Conservation (phyloP, 2,797 vertebrate species). For the Muscicapa striata region DNA sequence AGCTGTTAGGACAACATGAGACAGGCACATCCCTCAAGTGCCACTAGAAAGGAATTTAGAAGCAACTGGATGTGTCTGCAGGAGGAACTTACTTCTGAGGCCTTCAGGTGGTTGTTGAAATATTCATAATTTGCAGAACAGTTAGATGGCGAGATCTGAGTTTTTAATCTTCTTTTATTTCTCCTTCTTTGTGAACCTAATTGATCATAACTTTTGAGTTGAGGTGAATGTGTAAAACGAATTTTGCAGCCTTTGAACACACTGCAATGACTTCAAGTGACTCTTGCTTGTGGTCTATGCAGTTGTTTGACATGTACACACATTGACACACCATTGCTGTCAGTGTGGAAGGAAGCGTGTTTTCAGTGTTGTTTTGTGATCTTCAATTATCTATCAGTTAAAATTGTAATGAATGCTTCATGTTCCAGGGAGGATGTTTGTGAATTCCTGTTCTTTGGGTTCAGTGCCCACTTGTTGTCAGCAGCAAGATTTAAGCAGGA, state of each 20-base stretch:
- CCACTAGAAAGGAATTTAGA: not conserved
- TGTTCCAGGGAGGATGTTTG: not conserved
- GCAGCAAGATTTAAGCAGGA: not conserved
- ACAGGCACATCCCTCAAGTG: not conserved
- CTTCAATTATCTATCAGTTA: not conserved
- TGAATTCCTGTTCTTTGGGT: not conserved
- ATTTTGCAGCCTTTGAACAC: not conserved
- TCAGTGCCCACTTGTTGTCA: not conserved
- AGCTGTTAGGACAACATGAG: accelerated
- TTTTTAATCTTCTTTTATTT: not conserved
- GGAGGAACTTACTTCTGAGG: not conserved
- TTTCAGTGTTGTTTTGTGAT: not conserved
- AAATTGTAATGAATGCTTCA: not conserved
- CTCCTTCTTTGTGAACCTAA: not conserved
- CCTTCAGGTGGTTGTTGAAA: not conserved
- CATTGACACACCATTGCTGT: accelerated
- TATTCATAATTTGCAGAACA: not conserved
- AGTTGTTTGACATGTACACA: not conserved
- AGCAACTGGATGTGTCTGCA: not conserved
- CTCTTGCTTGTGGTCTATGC: not conserved
- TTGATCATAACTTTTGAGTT: not conserved
- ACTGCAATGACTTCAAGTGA: not conserved
- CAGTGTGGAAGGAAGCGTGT: accelerated
- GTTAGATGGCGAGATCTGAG: not conserved
- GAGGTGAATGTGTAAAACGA: not conserved